phyloP scores from a whole-genome alignment of 1,140 invertebrate species.

The Drosophila ficusphila region DNA sequence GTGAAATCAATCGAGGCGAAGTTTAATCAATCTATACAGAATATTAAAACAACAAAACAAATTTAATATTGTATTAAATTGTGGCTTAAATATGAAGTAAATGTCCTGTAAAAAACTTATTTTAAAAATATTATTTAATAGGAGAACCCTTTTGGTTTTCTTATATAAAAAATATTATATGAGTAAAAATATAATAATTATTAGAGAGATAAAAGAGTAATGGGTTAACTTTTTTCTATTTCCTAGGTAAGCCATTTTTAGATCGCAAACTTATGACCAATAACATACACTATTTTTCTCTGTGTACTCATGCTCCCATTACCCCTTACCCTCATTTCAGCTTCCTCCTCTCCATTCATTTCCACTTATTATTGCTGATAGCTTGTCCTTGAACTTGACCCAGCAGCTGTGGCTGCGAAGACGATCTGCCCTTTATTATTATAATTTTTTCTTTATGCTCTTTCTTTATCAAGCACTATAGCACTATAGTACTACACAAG shows the following conservation, averaged over 20 bases:
- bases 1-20: slow-evolving; percentile 58
- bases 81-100: too few species aligned
- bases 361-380: slow-evolving; percentile 50
- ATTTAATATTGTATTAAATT: too few species aligned
- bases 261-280: too few species aligned
- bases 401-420: slow-evolving; percentile 53
- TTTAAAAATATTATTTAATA: too few species aligned
- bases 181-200: too few species aligned
- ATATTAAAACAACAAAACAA: too few species aligned
- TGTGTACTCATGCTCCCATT: slow-evolving; percentile 24
- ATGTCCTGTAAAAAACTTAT: too few species aligned
- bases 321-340: slow-evolving; percentile 18
- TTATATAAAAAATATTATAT: too few species aligned
- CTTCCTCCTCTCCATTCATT: slow-evolving; percentile 51
- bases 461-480: slow-evolving; percentile 50
- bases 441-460: slow-evolving; percentile 30
- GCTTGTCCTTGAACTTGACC: slow-evolving; percentile 79
- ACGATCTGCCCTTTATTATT: slow-evolving; percentile 62
- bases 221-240: too few species aligned
- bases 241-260: too few species aligned
- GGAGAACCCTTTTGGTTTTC: too few species aligned
- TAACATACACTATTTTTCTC: slow-evolving; percentile 9
- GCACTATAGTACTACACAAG: slow-evolving; percentile 47
- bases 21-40: slow-evolving; percentile 20
- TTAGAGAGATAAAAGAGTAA: too few species aligned